Conservation (phyloP, 2,888 invertebrate genomes). For the Epistrophe eligans region DNA sequence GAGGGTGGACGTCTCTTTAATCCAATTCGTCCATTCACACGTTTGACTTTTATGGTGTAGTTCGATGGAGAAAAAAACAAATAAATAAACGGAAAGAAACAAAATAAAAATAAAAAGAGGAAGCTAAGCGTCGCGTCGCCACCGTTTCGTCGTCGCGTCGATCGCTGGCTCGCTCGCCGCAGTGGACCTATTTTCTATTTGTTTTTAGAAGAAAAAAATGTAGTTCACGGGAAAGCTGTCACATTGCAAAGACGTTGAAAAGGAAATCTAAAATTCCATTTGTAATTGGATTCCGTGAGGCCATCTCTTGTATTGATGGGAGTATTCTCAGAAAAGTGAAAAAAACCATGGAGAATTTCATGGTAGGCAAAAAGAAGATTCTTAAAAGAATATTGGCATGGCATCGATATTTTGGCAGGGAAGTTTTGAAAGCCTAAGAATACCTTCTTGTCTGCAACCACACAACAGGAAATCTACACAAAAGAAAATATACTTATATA, state of each 20-base stretch:
- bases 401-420: not conserved
- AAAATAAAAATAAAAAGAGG: slow-evolving; percentile 21
- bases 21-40: slow-evolving; percentile 70
- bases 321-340: not conserved
- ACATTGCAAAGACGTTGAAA: slow-evolving; percentile 54
- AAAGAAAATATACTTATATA: not conserved
- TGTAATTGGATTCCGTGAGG: slow-evolving; percentile 38
- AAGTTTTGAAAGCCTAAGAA: not conserved
- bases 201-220: slow-evolving; percentile 53
- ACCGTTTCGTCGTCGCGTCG: no score
- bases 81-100: slow-evolving; percentile 61
- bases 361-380: not conserved
- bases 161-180: slow-evolving; percentile 21
- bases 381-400: not conserved
- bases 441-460: not conserved
- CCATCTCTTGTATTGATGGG: not conserved
- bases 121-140: slow-evolving; percentile 57
- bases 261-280: slow-evolving; percentile 64
- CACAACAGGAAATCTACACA: not conserved
- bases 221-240: slow-evolving; percentile 71
- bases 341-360: not conserved
- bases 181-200: slow-evolving; percentile 37
- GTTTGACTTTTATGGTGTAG: slow-evolving; percentile 70
- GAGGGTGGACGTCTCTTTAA: slow-evolving; percentile 60
- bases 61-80: slow-evolving; percentile 51